Conservation (phyloP, 2,888 invertebrate species). For the Andrena hattorfiana region DNA sequence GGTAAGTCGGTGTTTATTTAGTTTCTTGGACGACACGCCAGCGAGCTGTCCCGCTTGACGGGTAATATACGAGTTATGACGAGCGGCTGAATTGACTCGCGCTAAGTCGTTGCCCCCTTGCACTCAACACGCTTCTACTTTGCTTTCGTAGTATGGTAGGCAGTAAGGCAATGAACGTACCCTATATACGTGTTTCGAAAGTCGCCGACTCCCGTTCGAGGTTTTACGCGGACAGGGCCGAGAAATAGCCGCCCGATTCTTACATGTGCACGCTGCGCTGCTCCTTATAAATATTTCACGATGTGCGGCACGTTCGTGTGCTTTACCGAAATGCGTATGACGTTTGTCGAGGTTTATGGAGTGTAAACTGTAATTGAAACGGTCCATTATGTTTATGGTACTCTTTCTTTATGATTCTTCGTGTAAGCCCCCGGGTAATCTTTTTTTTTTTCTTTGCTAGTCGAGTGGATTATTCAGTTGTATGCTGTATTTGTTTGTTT, state of each 20-base stretch:
- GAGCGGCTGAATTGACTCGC: constrained; percentile 50
- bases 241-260: constrained; percentile 23
- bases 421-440: background rate
- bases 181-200: constrained; percentile 58
- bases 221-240: constrained; percentile 13
- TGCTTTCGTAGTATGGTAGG: constrained; percentile 60
- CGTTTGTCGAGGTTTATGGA: constrained; percentile 30
- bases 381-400: constrained; percentile 10
- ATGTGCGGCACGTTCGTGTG: constrained; percentile 16
- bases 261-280: background rate
- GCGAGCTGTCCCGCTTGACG: constrained; percentile 5
- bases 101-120: constrained; percentile 50
- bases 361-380: constrained; percentile 18
- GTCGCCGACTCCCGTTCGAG: constrained; percentile 31
- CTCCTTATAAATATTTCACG: constrained; percentile 38
- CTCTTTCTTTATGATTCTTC: background rate
- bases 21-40: constrained; percentile 11
- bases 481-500: background rate
- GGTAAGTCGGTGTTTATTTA: constrained; percentile 84
- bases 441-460: background rate
- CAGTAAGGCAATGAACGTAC: constrained; percentile 56
- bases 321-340: constrained; percentile 25
- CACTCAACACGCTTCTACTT: constrained; percentile 58
- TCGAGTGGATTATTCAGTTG: constrained; percentile 1
- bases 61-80: constrained; percentile 5